Evolutionary conservation across 2,113 vertebrate genomes (phyloP), one percentile per base, ranked within the genome.

Genomic region (Carassius carassius): DNA sequence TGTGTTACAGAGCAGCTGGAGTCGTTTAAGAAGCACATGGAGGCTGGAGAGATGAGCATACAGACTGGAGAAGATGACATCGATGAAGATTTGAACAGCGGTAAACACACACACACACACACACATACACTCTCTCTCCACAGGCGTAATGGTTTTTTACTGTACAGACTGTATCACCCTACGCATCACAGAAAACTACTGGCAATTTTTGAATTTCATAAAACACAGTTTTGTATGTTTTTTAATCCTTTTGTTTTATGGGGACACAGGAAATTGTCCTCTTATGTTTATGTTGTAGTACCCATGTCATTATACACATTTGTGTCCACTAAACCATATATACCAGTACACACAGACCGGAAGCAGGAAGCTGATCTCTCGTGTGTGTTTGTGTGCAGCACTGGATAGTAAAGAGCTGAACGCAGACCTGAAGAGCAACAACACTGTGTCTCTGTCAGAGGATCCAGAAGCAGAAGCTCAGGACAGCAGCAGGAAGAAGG

Each of bases 11-110:
- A 99, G 87, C 98, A 99, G 91, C 94, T 99, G 1, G 98, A 99
- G 89, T 96, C 97, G 58, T 95, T 99, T 90, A 99, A 97, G 92
- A 98, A 96, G 86, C 96, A 99, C 95, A 99, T 99, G 97, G 98
- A 99, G 87, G 96, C 97, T 35, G 98, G 98, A 60, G 98, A 99
- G 90, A 96, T 96, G 0, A 94, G 96, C 89, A 95, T 97, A 25
- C 96, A 97, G 0, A 96, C 96, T 37, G 99, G 98, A 85, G 98
- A 98, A 89, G 98, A 99, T 83, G 97, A 99, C 65, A 98, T 95
- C 0, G 97, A 99, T 88, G 98, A 99, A 56, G 98, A 99, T 65
- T 92, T 94, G 74, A 97, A 99, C 92, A 96, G 94, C 0, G 96
- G 98, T 99, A 77, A n/a, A 70, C 62, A 47, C 2, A 32, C 25